phyloP scores from a whole-genome alignment of 1,140 invertebrate species.

The Apis laboriosa region DNA sequence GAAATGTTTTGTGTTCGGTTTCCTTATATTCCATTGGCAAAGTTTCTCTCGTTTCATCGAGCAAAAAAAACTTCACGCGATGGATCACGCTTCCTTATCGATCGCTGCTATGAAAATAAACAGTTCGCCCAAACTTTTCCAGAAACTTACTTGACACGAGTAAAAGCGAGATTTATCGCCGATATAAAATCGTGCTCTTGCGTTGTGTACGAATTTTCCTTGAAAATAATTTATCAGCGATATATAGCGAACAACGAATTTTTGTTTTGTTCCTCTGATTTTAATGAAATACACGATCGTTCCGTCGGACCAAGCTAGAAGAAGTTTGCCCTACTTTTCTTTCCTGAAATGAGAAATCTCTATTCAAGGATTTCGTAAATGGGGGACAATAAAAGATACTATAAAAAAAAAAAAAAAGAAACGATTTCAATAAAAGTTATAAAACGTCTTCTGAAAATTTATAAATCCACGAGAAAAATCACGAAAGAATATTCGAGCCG shows the following conservation, averaged over 20 bases:
- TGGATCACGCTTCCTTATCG: conserved; percentile 1
- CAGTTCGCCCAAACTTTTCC: conserved; percentile 16
- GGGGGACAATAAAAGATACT: no score
- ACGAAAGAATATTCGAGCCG: no score
- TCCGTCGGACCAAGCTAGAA: no score
- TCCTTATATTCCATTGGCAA: not conserved
- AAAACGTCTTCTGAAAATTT: no score
- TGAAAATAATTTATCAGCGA: not conserved
- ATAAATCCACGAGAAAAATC: no score
- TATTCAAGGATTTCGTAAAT: no score
- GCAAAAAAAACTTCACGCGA: conserved; percentile 2
- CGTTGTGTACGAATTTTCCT: not conserved
- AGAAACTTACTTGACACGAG: not conserved
- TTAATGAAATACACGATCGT: no score
- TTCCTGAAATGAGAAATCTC: no score
- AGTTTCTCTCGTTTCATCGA: conserved; percentile 22
- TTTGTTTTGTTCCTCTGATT: not conserved
- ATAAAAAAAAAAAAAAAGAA: no score
- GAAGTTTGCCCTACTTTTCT: no score
- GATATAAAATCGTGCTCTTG: not conserved
- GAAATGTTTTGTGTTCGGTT: not conserved
- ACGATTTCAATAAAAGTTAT: no score
- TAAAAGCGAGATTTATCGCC: conserved; percentile 46
- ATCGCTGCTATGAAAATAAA: conserved; percentile 47
- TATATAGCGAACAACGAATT: not conserved